Evolutionary conservation across 2,797 vertebrate genomes (phyloP), one percentile per base, ranked within the genome.

Genomic region (Clarias platycephalus): DNA sequence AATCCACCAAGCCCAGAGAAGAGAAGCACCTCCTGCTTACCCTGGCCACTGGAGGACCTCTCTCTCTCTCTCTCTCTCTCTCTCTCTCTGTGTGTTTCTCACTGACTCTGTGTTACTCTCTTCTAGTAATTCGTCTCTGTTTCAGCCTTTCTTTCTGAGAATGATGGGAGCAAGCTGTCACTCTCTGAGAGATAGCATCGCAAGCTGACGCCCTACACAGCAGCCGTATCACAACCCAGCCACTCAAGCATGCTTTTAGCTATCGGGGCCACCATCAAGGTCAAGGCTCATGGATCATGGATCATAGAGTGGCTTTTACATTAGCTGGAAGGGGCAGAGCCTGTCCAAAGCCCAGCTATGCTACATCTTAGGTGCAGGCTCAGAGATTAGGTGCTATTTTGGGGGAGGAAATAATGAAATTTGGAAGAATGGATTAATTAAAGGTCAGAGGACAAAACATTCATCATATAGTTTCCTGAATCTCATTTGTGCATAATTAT

Each of bases 391-490:
- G 37, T 88, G 88, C 89, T 93, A 91, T 93, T 94, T 92, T 91
- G 93, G 92, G 89, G 83, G 86, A 68, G 18, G 80, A 88, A 87
- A 89, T 66, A 80, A 80, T 67, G 78, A 18, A 74, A 66, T 84
- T 67, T 86, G 89, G 75, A 89, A 93, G 92, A 93, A 92, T 91
- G 88, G 91, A 92, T 82, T 89, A 89, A 91, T 91, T 94, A 93
- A 93, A 94, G 93, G 92, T 93, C 91, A 93, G 90, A 91, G 78
- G 88, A 93, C 89, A 89, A 89, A 90, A 87, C 60, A 79, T 82
- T 90, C 84, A 63, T 85, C 77, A 40, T 83, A 83, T 86, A 86
- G 88, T 85, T 88, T 84, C 63, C 79, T 66, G 67, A 60, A 86
- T 83, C 74, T 72, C 80, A 88, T 89, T 88, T 88, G 85, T 87